phyloP scores from a whole-genome alignment of 2,113 vertebrate species.

The Phalacrocorax carbo region DNA sequence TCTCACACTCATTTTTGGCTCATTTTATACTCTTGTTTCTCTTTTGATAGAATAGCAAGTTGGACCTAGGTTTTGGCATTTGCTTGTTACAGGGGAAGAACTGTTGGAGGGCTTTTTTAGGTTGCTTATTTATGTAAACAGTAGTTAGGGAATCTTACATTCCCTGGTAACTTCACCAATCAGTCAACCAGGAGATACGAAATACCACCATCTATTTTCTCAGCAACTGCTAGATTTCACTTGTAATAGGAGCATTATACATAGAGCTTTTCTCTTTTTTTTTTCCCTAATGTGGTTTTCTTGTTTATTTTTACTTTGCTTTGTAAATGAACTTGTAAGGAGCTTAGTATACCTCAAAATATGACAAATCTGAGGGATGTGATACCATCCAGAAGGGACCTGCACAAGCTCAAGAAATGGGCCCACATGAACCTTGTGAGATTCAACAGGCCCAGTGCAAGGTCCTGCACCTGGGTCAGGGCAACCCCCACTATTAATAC shows the following conservation, averaged over 20 bases:
- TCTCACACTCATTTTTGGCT: background rate
- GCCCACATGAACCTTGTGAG: background rate
- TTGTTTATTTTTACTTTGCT: background rate
- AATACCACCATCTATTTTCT: background rate
- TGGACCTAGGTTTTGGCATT: background rate
- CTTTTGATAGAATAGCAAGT: background rate
- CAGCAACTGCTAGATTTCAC: background rate
- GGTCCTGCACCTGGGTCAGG: rapidly evolving
- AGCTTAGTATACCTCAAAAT: background rate
- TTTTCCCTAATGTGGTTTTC: background rate
- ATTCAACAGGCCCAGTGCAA: background rate
- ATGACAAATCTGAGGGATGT: background rate
- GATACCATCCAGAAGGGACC: background rate
- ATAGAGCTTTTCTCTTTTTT: background rate
- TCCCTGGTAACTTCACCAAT: background rate
- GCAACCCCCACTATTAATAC: rapidly evolving
- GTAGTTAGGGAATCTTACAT: background rate
- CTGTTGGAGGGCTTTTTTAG: background rate
- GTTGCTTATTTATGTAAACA: background rate
- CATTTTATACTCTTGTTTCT: background rate
- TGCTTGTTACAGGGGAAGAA: background rate
- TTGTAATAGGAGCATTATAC: background rate
- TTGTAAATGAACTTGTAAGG: background rate
- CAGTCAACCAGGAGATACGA: background rate
- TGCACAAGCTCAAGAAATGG: background rate